Evolutionary conservation across 2,113 vertebrate genomes (phyloP), one percentile per base, ranked within the genome.

Genomic region (Dissostichus mawsoni): DNA sequence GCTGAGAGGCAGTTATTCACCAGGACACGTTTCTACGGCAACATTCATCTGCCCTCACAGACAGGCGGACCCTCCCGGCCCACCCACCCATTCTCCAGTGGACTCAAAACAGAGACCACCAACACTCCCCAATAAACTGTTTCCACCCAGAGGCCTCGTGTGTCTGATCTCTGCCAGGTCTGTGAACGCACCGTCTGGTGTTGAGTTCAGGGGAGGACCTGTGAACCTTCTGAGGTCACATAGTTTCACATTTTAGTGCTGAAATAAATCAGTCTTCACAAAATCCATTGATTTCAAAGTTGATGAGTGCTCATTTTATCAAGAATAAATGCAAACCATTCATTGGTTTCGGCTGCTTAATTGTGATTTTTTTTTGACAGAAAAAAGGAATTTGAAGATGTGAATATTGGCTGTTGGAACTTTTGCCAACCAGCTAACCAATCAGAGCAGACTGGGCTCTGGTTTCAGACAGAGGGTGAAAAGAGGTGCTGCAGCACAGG

Each of bases 1-100:
- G 87, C 91, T 91, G 86, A 90, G 81, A 81, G 82, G 71, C 86
- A 90, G 69, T 80, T 29, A 86, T 76, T 87, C 74, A 81, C 74
- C 76, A 67, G 75, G 23, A 66, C 65, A 65, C 0, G 75, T 90
- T 82, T 80, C 85, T 79, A 53, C 69, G 50, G 78, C 68, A 76
- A 84, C 81, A 50, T 20, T 33, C 71, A 67, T 80, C 70, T 12
- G 76, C 51, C 53, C 48, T 74, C 36, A 18, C 77, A 87, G 81
- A 74, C 74, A 77, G 48, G 66, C 69, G 1, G 18, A 63, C 51
- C 53, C 71, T 41, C 76, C 65, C 69, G 25, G 76, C 84, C 88
- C 90, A 90, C 89, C 87, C 89, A 92, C 78, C 71, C 77, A 83
- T 86, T 59, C 76, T 83, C 84, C 65, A 81, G 52, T 2, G 53